Evolutionary conservation across 2,113 vertebrate species (phyloP), one percentile per base, ranked within the genome.

Genomic region (Onychorhynchus coronatus): DNA sequence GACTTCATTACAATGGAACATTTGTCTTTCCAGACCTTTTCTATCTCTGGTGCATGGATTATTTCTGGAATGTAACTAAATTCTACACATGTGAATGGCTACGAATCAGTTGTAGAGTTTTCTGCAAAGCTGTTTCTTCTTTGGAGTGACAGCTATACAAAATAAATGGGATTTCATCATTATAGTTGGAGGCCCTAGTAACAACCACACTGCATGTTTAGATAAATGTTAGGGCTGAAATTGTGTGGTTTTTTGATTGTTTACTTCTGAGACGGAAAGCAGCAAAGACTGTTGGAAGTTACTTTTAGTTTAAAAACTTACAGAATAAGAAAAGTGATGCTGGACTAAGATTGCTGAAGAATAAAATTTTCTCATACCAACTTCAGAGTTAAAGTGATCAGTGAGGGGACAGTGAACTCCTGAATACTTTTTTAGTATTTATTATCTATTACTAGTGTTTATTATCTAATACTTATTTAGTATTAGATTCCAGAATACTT

Each of bases 51-150:
- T 88, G 28, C 30, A 5, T 44, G 68, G 30, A n/a, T 74, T 84
- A 24, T 55, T 89, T 92, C 49, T 56, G 12, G 2, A 3, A 30
- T n/a, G 25, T 53, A 75, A 44, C 30, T 78, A n/a, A 91, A 87
- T n/a, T 1, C 0, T 84, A 41, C 56, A 8, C 0, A 0, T 80
- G 35, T 24, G 44, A 62, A 84, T 10, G 3, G 35, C 22, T 77
- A 30, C 58, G 55, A 53, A 35, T 44, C 31, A 52, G 21, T 55
- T 55, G 50, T 14, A 46, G 13, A 47, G 35, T 31, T 81, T 67
- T 67, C 17, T 67, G 35, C 12, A 14, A 76, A 89, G 18, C 37
- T 50, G 6, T 58, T 85, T 88, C 56, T 63, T 89, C 37, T 14
- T n/a, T 46, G 49, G 35, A 25, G 35, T n/a, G n/a, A 44, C 22